Base-by-base conservation (phyloP, 2,888 invertebrate genomes). In the Aphidoletes aphidimyza region DNA sequence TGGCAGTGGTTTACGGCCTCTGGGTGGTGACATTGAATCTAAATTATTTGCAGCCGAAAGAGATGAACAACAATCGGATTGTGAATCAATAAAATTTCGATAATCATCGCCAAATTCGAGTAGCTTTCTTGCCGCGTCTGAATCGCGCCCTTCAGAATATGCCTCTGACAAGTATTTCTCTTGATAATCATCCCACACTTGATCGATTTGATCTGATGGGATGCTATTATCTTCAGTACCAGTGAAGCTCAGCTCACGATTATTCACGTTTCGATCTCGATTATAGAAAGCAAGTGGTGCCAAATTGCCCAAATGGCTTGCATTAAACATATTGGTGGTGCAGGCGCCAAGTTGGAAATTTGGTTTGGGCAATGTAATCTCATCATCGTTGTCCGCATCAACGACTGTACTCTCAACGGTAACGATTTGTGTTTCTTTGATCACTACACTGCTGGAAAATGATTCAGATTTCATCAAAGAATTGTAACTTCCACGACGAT, bases 141-240 rank as follows among this genome's bases (percentile, higher is more conserved):
- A 94, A 89, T 97, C 97, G 2, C 93, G 92, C 83, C 94, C 93
- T 90, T 97, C 97, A 85, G 97, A 97, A 89, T 97, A 97, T 37
- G 95, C 94, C 89, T 97, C 97, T 59, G 96, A 96, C 89, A 95
- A 94, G 90, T 97, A 97, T 90, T 96, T 97, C 89, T 97, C 97
- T 95, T 97, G 97, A 91, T 97, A 98, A 90, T 95, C 96, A 90
- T 98, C 98, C 98, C 98, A 98, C 83, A 97, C 96, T 87, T 96
- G 95, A 89, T 97, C 97, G 0, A 97, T 96, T 87, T 96, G 95
- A 89, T 97, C 97, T 0, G 96, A 96, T 89, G 96, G 94, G 88
- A 95, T 96, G 88, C 94, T 94, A 87, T 94, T 94, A 88, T 94
- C 94, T 88, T 95, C 95, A 0, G 93, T 93, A 36, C 93, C 92